These are phyloP conservation scores for Hystrix cristata DNA, from an alignment of 2,113 vertebrate genomes.

Conservation along the genomic window DNA sequence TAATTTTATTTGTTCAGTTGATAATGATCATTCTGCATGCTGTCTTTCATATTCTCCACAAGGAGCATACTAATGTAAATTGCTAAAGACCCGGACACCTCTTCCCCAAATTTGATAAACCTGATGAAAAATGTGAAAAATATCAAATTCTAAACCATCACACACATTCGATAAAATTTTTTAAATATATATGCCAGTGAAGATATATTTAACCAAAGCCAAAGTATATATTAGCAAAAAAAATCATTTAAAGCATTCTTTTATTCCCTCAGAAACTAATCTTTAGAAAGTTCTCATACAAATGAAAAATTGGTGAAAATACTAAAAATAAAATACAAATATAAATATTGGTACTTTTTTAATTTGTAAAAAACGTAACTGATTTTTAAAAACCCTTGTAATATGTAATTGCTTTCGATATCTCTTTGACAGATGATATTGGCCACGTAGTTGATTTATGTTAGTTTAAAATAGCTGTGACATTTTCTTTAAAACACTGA, in stretches of 20 bases:
- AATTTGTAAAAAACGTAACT: not conserved
- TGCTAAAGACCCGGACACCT: not conserved
- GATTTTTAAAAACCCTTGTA: not conserved
- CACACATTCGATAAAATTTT: slow-evolving; percentile 40
- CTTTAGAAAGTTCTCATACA: not conserved
- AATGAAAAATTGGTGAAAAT: not conserved
- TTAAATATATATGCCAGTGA: not conserved
- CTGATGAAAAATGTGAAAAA: slow-evolving; percentile 66
- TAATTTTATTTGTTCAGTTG: slow-evolving; percentile 72
- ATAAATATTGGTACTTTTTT: not conserved
- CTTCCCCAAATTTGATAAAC: slow-evolving; percentile 63
- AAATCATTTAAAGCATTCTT: not conserved
- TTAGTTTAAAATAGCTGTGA: not conserved
- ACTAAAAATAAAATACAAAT: not conserved
- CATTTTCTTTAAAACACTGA: not conserved
- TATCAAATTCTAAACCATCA: slow-evolving; percentile 15
- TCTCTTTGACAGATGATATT: not conserved
- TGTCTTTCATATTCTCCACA: slow-evolving; percentile 70
- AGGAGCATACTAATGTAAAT: slow-evolving; percentile 72
- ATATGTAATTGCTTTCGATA: not conserved
- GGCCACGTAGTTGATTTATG: not conserved
- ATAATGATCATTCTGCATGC: slow-evolving; percentile 60
- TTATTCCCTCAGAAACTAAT: not conserved
- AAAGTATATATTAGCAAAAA: not conserved
- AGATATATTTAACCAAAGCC: not conserved